phyloP scores from a whole-genome alignment of 2,888 invertebrate genomes.

The Mongoloraphidia duomilia region DNA sequence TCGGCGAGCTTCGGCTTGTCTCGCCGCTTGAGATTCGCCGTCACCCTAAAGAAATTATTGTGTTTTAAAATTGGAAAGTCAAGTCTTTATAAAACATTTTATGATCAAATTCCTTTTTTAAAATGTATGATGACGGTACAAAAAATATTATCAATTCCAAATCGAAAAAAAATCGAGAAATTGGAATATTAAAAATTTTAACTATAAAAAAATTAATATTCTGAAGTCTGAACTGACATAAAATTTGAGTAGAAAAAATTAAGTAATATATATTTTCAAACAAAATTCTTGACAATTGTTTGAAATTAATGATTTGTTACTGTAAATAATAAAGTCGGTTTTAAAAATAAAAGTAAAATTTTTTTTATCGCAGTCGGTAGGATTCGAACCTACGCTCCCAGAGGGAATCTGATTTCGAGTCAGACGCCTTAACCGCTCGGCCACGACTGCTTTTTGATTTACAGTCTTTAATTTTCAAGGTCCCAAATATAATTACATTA shows the following conservation, averaged over 20 bases:
- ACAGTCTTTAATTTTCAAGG: no score
- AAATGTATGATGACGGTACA: constrained; percentile 14
- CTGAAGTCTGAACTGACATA: no score
- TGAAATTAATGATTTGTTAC: not conserved
- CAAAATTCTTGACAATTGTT: no score
- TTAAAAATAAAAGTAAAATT: not conserved
- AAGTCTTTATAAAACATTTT: not conserved
- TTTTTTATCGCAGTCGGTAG: constrained; percentile 56
- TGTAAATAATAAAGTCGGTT: not conserved
- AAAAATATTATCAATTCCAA: not conserved
- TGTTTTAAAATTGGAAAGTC: not conserved
- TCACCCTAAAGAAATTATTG: constrained; percentile 25
- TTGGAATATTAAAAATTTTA: no score
- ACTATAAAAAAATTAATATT: no score
- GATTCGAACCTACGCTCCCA: constrained; percentile 85
- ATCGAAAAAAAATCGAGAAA: no score
- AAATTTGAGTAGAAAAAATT: no score
- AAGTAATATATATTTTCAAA: no score
- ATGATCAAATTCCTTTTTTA: no score
- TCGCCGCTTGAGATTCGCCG: constrained; percentile 36
- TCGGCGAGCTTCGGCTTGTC: constrained; percentile 50
- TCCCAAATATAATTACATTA: no score
- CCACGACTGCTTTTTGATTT: constrained; percentile 49
- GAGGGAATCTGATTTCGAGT: constrained; percentile 83
- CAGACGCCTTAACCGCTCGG: constrained; percentile 83